Conservation (phyloP, 1,140 invertebrate species). For the Bombus confusus region DNA sequence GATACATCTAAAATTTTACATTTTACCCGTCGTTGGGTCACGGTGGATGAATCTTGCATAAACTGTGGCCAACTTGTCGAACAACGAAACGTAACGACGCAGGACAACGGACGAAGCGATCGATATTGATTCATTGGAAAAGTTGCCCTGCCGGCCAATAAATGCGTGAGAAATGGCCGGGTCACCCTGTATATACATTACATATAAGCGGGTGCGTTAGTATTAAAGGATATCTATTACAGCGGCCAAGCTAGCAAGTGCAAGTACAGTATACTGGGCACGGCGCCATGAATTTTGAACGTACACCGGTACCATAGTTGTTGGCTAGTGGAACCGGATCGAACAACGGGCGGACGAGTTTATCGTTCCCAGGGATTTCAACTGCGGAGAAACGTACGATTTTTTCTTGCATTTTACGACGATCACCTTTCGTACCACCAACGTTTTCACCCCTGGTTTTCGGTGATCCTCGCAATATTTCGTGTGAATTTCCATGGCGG, state of each 20-base stretch:
- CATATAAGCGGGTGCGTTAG: slow-evolving; percentile 49
- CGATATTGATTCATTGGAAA: slow-evolving; percentile 52
- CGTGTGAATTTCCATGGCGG: neutral
- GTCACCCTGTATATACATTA: slow-evolving; percentile 48
- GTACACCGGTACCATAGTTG: slow-evolving; percentile 61
- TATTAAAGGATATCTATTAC: slow-evolving; percentile 77
- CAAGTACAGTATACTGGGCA: slow-evolving; percentile 73
- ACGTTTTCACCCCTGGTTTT: neutral
- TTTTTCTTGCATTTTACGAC: slow-evolving; percentile 28
- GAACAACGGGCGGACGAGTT: slow-evolving; percentile 61
- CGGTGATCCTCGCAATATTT: neutral
- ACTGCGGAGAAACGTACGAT: slow-evolving; percentile 24
- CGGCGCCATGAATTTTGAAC: slow-evolving; percentile 75
- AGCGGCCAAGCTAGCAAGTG: slow-evolving; percentile 67
- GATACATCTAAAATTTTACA: neutral
- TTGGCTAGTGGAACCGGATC: slow-evolving; percentile 52
- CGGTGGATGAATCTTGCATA: slow-evolving; percentile 2
- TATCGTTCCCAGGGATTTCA: slow-evolving; percentile 65
- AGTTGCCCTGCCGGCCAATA: slow-evolving; percentile 26
- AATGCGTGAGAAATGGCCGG: slow-evolving; percentile 43
- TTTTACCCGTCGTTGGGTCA: neutral
- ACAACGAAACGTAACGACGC: neutral
- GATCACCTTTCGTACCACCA: neutral
- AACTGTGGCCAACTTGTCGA: slow-evolving; percentile 19
- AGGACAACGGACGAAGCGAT: slow-evolving; percentile 22